Percentiles rank a stretch among this genome's conserved stretches.
Evolutionary conservation across 2,888 invertebrate genomes (phyloP).

Genomic region (Crioceris asparagi): DNA sequence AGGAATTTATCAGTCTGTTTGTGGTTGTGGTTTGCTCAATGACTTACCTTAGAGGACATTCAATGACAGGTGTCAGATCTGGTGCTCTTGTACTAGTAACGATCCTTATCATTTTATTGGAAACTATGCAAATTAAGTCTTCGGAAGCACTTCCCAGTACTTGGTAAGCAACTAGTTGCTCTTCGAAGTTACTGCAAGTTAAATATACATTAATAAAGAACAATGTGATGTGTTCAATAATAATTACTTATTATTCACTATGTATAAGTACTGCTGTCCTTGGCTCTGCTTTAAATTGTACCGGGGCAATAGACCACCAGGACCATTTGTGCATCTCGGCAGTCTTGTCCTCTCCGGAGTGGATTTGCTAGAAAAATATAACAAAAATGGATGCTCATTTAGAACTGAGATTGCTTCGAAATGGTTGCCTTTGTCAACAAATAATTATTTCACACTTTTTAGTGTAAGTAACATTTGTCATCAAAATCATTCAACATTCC

Average conservation of each 20-base stretch:
- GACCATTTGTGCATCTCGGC: conserved; percentile 54
- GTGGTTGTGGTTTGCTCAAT: too few relatives aligned
- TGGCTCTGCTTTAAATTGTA: conserved; percentile 67
- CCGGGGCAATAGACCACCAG: conserved; percentile 74
- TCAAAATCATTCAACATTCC: too few relatives aligned
- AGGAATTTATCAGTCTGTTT: too few relatives aligned
- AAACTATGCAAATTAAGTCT: conserved; percentile 72
- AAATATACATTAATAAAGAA: conserved; percentile 1
- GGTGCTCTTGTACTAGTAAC: conserved; percentile 50
- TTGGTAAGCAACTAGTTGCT: conserved; percentile 77
- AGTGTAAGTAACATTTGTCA: too few relatives aligned
- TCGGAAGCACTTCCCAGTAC: conserved; percentile 61
- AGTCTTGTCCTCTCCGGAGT: conserved; percentile 58
- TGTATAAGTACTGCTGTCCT: conserved; percentile 66
- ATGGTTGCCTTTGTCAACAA: too few relatives aligned
- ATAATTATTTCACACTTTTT: too few relatives aligned
- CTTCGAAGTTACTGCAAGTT: conserved; percentile 49
- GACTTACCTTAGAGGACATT: conserved; percentile 49
- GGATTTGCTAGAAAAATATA: too few relatives aligned
- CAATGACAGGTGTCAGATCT: conserved; percentile 45
- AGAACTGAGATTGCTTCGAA: too few relatives aligned
- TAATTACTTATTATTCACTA: conserved; percentile 34
- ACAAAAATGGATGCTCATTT: too few relatives aligned
- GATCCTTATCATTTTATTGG: conserved; percentile 62
- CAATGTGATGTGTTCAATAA: neutral